Conservation (phyloP, 2,888 invertebrate genomes). For the Rotaria macrura region DNA sequence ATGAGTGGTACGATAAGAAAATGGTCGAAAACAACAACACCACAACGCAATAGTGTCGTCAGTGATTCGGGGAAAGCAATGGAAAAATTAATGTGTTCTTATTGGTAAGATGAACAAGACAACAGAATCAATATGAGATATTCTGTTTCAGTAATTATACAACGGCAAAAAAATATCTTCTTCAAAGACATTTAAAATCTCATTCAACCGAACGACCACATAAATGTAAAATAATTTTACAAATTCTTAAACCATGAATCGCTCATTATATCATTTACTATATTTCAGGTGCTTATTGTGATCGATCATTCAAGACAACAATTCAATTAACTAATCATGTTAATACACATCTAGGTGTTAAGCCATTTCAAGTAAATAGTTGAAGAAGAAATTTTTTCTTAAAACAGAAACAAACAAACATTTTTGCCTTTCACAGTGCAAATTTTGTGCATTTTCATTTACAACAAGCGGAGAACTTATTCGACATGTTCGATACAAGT, state of each 20-base stretch:
- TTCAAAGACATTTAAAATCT: constrained; percentile 10
- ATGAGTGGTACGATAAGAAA: neutral
- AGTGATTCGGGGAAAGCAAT: neutral
- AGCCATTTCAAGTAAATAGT: constrained; percentile 22
- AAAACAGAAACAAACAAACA: neutral
- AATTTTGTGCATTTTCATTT: constrained; percentile 66
- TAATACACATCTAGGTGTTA: constrained; percentile 31
- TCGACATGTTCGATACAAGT: constrained; percentile 66
- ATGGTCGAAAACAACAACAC: neutral
- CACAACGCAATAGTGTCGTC: neutral
- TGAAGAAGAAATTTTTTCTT: too few relatives aligned
- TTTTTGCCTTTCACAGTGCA: constrained; percentile 8
- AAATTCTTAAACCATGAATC: too few relatives aligned
- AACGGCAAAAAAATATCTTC: neutral
- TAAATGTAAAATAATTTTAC: constrained; percentile 1
- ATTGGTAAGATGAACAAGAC: neutral
- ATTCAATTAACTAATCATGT: constrained; percentile 23
- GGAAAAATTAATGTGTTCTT: constrained; percentile 6
- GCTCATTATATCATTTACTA: too few relatives aligned
- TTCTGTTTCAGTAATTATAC: neutral
- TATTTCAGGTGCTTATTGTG: constrained; percentile 28
- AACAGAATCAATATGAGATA: too few relatives aligned
- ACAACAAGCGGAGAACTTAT: constrained; percentile 73
- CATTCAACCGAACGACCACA: constrained; percentile 19
- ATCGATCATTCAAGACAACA: constrained; percentile 26